Conservation (phyloP, 2,888 invertebrate genomes). For the Apodemia hepburni region DNA sequence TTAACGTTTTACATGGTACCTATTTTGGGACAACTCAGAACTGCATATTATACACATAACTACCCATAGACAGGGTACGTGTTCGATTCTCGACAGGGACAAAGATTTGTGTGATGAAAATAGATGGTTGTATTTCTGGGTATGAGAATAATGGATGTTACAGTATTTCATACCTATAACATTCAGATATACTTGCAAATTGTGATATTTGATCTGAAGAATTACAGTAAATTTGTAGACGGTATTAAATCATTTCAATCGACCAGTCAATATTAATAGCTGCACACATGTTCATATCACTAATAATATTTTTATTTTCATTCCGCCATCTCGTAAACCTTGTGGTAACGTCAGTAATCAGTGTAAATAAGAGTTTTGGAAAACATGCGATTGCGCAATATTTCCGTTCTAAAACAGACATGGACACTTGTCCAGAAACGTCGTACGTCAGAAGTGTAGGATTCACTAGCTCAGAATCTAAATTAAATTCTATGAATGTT, state of each 20-base stretch:
- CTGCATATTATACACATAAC: too few relatives aligned
- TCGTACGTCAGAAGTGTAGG: conserved; percentile 30
- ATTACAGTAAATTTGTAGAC: neutral
- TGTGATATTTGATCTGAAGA: too few relatives aligned
- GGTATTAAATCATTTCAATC: neutral
- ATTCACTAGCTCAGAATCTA: conserved; percentile 16
- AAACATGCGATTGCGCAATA: conserved; percentile 30
- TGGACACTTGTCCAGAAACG: conserved; percentile 33
- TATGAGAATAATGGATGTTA: too few relatives aligned
- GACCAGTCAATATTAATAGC: neutral
- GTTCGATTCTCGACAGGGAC: too few relatives aligned
- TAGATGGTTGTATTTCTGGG: too few relatives aligned
- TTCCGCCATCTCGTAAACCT: conserved; percentile 8
- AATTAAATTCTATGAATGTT: conserved; percentile 18
- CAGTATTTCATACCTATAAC: neutral
- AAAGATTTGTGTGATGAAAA: too few relatives aligned
- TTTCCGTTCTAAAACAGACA: conserved; percentile 28
- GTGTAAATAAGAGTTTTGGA: conserved; percentile 17
- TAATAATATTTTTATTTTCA: conserved; percentile 5
- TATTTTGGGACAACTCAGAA: too few relatives aligned
- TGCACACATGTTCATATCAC: conserved; percentile 6
- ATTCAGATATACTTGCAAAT: neutral
- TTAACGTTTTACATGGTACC: too few relatives aligned
- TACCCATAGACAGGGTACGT: too few relatives aligned
- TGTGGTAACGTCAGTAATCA: conserved; percentile 14